Conservation (phyloP, 2,797 vertebrate genomes). For the Hippopotamyrus pictus region DNA sequence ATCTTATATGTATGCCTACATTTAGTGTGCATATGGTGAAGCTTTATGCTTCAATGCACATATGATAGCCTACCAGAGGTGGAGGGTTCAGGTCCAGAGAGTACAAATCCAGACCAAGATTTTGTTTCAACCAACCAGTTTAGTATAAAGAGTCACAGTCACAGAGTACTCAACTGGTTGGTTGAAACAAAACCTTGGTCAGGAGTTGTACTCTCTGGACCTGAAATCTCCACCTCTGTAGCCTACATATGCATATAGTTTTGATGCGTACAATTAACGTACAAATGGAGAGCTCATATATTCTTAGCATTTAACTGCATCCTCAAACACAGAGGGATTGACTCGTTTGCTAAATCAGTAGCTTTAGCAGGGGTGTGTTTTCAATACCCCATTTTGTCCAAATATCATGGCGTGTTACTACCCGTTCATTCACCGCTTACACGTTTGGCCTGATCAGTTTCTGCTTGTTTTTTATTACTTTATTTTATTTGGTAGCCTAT, state of each 20-base stretch:
- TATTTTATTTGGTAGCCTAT: slow-evolving; percentile 40
- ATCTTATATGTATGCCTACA: not conserved
- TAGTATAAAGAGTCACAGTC: too few relatives aligned
- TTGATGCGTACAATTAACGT: not conserved
- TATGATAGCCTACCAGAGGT: not conserved
- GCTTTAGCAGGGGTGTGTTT: not conserved
- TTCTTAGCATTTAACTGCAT: not conserved
- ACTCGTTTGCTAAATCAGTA: not conserved
- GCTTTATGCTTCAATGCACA: not conserved
- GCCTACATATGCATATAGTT: not conserved
- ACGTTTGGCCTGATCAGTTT: slow-evolving; percentile 33
- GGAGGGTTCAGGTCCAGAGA: too few relatives aligned
- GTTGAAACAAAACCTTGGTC: too few relatives aligned
- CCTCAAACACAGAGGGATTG: not conserved
- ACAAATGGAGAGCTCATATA: not conserved
- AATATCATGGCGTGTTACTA: not conserved
- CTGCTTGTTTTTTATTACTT: slow-evolving; percentile 44
- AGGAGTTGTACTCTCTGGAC: too few relatives aligned
- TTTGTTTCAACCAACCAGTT: too few relatives aligned
- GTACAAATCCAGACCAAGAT: too few relatives aligned
- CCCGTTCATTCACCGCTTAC: not conserved
- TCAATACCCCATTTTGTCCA: not conserved
- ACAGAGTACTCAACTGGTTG: too few relatives aligned
- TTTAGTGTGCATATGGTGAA: not conserved
- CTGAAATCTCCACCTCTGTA: too few relatives aligned